Conservation (phyloP, 2,797 vertebrate genomes). For the Denticeps clupeoides region DNA sequence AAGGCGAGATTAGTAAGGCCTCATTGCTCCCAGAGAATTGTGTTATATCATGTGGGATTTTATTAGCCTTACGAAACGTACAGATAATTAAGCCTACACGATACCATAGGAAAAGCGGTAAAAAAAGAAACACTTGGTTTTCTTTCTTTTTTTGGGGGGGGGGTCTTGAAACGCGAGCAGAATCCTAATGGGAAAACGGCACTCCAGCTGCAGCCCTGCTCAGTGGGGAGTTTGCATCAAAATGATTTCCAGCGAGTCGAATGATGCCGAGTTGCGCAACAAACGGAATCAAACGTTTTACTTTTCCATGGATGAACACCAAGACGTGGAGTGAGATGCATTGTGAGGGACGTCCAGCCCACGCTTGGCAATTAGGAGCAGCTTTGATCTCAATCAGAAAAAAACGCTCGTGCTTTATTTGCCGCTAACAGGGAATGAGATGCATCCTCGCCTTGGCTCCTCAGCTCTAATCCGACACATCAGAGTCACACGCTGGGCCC, state of each 20-base stretch:
- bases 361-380: background rate
- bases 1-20: slow-evolving; percentile 36
- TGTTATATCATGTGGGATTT: slow-evolving; percentile 25
- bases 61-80: slow-evolving; percentile 29
- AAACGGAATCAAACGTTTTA: slow-evolving; percentile 7
- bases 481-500: too few relatives aligned
- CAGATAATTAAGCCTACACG: slow-evolving; percentile 30
- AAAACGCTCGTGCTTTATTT: too few relatives aligned
- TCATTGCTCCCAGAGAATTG: slow-evolving; percentile 29
- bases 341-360: slow-evolving; percentile 1
- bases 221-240: slow-evolving; percentile 17
- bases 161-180: slow-evolving; percentile 13
- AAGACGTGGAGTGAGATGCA: background rate
- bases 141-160: too few relatives aligned
- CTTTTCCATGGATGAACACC: slow-evolving; percentile 4
- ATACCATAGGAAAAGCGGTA: slow-evolving; percentile 15
- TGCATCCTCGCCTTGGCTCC: too few relatives aligned
- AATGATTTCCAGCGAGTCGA: slow-evolving; percentile 12
- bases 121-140: too few relatives aligned
- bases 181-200: slow-evolving; percentile 22
- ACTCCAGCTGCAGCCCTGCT: slow-evolving; percentile 12
- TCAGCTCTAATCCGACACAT: too few relatives aligned
- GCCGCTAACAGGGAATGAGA: too few relatives aligned
- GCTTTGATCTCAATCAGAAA: slow-evolving; percentile 1
- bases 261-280: background rate